These are phyloP conservation scores for Caradrina kadenii DNA, from an alignment of 2,888 invertebrate species.

Conservation along the genomic window DNA sequence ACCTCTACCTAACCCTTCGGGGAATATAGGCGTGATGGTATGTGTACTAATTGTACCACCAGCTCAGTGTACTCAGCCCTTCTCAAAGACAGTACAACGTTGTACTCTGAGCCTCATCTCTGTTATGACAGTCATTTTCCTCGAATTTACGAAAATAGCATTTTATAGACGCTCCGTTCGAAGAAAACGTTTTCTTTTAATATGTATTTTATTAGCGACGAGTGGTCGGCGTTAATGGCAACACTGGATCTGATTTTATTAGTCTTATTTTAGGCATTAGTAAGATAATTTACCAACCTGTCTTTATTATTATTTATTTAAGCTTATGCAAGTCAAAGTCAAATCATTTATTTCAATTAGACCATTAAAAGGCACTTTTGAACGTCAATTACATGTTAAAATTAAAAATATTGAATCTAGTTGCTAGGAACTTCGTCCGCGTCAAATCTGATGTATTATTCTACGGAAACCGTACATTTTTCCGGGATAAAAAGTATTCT, in stretches of 20 bases:
- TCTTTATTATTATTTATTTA: too few species aligned
- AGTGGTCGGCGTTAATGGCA: conserved; percentile 31
- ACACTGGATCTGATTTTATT: conserved; percentile 8
- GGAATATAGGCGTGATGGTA: too few species aligned
- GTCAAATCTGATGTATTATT: too few species aligned
- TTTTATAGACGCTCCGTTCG: conserved; percentile 52
- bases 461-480: too few species aligned
- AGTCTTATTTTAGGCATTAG: neutral
- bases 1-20: too few species aligned
- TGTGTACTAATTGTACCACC: neutral
- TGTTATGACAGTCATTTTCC: conserved; percentile 47
- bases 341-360: too few species aligned
- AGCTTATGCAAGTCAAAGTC: too few species aligned
- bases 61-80: neutral
- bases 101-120: conserved; percentile 30
- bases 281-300: neutral
- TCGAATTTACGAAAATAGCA: conserved; percentile 55
- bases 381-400: too few species aligned
- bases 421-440: too few species aligned
- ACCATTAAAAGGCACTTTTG: too few species aligned
- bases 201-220: conserved; percentile 49
- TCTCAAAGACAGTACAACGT: conserved; percentile 18
- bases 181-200: conserved; percentile 48
- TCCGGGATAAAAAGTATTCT: too few species aligned
- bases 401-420: too few species aligned